A percentile compares a stretch with the other conserved stretches of the same genome.
These are phyloP conservation scores for Gasterosteus aculeatus DNA, from an alignment of 2,113 vertebrate species.

Conservation along the genomic window DNA sequence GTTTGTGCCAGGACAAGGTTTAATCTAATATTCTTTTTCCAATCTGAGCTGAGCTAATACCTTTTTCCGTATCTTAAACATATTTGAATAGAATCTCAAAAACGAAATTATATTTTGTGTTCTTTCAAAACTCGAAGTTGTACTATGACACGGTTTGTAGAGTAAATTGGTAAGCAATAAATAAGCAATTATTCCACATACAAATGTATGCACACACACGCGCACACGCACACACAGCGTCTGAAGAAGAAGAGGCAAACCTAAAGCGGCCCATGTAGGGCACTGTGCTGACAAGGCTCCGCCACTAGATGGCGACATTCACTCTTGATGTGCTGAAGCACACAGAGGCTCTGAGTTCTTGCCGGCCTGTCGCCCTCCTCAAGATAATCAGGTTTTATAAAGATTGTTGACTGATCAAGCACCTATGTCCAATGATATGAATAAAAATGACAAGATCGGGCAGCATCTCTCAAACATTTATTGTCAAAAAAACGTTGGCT, in stretches of 20 bases:
- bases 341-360: background rate
- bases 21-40: background rate
- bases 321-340: background rate
- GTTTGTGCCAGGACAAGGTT: background rate
- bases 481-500: slow-evolving; percentile 59
- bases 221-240: background rate
- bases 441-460: slow-evolving; percentile 44
- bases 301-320: slow-evolving; percentile 76
- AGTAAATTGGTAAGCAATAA: background rate
- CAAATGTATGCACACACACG: no score
- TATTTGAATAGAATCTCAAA: background rate
- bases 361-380: slow-evolving; percentile 37
- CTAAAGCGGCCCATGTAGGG: background rate
- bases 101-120: background rate
- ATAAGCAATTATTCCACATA: background rate
- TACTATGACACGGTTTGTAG: background rate
- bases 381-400: background rate
- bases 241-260: background rate
- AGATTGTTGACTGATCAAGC: background rate
- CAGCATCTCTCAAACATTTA: slow-evolving; percentile 69
- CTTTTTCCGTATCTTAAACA: background rate
- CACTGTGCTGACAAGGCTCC: slow-evolving; percentile 27
- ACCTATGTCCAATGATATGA: slow-evolving; percentile 5
- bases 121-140: background rate
- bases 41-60: background rate